A percentile compares a stretch with the other conserved stretches of the same genome.
These are phyloP conservation scores for Enteromius anoplus DNA, from an alignment of 2,797 vertebrate genomes.

Conservation along the genomic window DNA sequence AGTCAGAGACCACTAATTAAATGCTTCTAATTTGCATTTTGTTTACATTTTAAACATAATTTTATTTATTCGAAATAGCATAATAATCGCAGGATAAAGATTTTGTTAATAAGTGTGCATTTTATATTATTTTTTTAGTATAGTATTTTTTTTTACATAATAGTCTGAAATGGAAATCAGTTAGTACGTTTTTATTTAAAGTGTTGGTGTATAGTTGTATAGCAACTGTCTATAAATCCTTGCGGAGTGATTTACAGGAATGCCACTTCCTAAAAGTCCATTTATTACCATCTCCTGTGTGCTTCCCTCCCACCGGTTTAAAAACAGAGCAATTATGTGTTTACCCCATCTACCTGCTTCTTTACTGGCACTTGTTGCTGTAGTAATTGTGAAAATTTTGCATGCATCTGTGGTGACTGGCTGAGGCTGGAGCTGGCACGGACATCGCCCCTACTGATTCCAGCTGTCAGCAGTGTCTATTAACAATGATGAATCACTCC, in stretches of 20 bases:
- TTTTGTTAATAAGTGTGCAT: not conserved
- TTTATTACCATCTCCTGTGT: not conserved
- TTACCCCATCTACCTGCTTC: constrained; percentile 27
- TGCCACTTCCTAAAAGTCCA: not conserved
- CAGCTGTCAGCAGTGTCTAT: constrained; percentile 76
- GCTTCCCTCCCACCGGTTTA: constrained; percentile 9
- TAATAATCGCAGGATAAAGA: not conserved
- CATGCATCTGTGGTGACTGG: constrained; percentile 66
- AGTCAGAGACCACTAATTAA: not conserved
- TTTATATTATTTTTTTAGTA: not conserved
- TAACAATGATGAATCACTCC: constrained; percentile 82
- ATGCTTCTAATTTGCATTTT: not conserved
- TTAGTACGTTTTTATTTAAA: not conserved
- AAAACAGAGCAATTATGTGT: constrained; percentile 19
- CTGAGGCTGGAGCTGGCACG: constrained; percentile 66
- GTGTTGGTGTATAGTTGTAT: not conserved
- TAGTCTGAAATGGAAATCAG: not conserved
- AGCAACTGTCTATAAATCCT: not conserved
- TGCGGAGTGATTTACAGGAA: not conserved
- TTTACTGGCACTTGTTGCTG: constrained; percentile 50
- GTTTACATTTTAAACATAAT: not conserved
- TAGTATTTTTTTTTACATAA: not conserved
- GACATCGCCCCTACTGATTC: constrained; percentile 68
- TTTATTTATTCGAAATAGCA: not conserved
- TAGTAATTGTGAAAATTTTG: constrained; percentile 73